phyloP scores from a whole-genome alignment of 2,113 vertebrate genomes.

The Oreotragus oreotragus region DNA sequence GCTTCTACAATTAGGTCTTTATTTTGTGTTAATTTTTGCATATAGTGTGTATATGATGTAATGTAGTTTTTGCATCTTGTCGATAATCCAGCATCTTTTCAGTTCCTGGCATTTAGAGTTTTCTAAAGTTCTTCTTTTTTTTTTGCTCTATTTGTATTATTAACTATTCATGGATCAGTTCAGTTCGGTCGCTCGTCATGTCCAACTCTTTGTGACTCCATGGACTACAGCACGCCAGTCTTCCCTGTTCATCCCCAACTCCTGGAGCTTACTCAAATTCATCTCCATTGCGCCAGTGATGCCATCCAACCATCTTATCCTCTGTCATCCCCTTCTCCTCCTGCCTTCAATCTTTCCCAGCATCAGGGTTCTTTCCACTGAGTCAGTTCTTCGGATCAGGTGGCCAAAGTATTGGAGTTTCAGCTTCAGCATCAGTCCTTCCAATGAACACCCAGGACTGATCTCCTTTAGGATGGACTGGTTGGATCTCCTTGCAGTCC shows the following conservation, averaged over 20 bases:
- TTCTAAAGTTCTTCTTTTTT: neutral
- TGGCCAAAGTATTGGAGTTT: neutral
- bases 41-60: neutral
- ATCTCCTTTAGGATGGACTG: neutral
- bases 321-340: neutral
- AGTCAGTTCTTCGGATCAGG: neutral
- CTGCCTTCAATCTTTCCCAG: neutral
- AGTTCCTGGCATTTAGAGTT: neutral
- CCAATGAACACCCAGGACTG: neutral
- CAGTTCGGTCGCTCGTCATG: accelerated
- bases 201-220: neutral
- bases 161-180: neutral
- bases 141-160: neutral
- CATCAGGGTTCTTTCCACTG: neutral
- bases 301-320: neutral
- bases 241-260: neutral
- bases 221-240: neutral
- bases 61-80: neutral
- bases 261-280: neutral
- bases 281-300: neutral
- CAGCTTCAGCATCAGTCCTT: neutral
- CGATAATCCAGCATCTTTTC: neutral
- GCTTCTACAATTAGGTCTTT: neutral
- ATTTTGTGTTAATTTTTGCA: neutral
- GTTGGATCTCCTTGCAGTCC: neutral